Evolutionary conservation across 2,113 vertebrate genomes (phyloP).

Genomic region (Cephalopterus ornatus): DNA sequence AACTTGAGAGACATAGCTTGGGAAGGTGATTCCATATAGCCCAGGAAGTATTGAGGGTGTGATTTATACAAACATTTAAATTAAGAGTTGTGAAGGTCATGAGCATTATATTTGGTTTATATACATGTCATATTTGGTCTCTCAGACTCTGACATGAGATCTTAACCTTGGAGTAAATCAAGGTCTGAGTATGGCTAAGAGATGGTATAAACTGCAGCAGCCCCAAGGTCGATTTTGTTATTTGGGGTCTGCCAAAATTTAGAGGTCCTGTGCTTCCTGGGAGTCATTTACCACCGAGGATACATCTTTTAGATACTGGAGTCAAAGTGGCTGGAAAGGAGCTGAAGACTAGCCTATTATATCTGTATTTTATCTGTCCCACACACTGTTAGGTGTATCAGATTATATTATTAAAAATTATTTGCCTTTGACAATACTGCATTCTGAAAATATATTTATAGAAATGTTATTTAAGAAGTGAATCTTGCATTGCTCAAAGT

Average conservation of each 20-base stretch:
- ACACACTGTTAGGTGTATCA: background rate
- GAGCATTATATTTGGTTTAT: background rate
- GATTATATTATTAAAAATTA: background rate
- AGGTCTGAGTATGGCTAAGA: background rate
- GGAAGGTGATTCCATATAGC: background rate
- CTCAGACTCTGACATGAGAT: background rate
- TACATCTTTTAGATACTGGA: background rate
- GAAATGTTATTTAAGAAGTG: constrained; percentile 47
- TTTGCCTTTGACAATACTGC: background rate
- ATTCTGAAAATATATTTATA: constrained; percentile 42
- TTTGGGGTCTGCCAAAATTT: background rate
- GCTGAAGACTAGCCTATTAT: background rate
- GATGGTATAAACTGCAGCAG: background rate
- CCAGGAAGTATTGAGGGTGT: background rate
- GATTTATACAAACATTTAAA: background rate
- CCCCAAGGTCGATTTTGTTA: background rate
- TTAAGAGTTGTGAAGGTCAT: background rate
- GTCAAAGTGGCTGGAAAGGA: background rate
- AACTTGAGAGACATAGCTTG: background rate
- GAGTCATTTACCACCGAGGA: background rate
- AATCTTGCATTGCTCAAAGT: constrained; percentile 32
- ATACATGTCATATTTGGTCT: background rate
- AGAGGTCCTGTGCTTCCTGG: background rate
- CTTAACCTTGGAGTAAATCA: background rate
- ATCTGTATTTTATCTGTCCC: background rate